phyloP scores from a whole-genome alignment of 2,113 vertebrate genomes.

The Ceuthmochares aereus region DNA sequence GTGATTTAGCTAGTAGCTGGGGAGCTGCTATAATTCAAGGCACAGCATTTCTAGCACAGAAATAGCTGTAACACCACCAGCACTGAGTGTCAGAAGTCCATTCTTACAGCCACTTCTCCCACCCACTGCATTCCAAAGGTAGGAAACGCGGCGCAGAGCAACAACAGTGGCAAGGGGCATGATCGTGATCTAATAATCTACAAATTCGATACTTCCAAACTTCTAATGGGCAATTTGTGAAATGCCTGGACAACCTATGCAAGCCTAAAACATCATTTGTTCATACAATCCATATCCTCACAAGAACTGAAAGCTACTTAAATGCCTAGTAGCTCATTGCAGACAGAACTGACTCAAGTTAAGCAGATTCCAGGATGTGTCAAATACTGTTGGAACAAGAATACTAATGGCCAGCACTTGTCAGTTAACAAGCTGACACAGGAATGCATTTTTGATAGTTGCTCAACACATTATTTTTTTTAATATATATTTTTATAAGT shows the following conservation, averaged over 20 bases:
- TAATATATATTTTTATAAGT: neutral
- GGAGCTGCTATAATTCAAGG: neutral
- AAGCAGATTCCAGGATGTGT: neutral
- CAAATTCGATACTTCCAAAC: neutral
- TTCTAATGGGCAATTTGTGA: neutral
- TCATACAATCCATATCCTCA: neutral
- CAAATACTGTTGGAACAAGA: neutral
- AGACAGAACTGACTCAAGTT: neutral
- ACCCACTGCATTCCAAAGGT: neutral
- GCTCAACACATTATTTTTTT: neutral
- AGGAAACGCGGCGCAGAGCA: neutral
- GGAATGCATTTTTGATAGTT: neutral
- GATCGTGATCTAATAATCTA: neutral
- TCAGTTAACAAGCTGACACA: neutral
- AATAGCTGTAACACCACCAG: fast-evolving
- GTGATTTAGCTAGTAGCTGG: neutral
- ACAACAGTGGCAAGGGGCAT: neutral
- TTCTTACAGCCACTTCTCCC: neutral
- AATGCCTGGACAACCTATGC: neutral
- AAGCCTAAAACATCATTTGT: neutral
- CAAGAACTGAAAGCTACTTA: neutral
- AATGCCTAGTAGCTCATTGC: neutral
- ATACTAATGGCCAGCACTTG: neutral
- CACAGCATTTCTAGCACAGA: neutral
- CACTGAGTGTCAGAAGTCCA: neutral